Percentiles rank a stretch among this genome's conserved stretches.
These are phyloP conservation scores for Ailuropoda melanoleuca DNA, from an alignment of 2,113 vertebrate genomes.

Conservation along the genomic window DNA sequence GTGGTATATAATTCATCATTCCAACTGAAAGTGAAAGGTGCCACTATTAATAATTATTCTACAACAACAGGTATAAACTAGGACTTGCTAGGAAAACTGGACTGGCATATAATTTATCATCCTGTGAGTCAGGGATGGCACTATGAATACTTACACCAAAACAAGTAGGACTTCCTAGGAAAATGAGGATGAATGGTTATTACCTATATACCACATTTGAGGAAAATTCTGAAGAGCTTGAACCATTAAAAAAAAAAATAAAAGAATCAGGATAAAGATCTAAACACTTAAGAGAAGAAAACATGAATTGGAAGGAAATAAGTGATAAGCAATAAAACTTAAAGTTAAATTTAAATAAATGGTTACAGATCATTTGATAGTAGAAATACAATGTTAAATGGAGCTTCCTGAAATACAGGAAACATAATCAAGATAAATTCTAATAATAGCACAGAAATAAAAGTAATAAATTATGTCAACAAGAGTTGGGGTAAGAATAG, in stretches of 20 bases:
- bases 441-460: neutral
- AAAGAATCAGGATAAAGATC: neutral
- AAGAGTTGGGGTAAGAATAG: neutral
- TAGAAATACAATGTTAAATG: neutral
- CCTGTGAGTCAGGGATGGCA: neutral
- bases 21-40: neutral
- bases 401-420: neutral
- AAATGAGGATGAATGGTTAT: neutral
- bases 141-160: neutral
- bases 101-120: neutral
- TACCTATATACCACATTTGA: neutral
- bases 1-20: constrained; percentile 7
- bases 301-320: neutral
- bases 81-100: neutral
- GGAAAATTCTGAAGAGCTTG: neutral
- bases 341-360: neutral
- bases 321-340: neutral
- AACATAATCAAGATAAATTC: constrained; percentile 2
- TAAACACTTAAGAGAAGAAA: neutral
- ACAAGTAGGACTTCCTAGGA: neutral
- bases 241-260: neutral
- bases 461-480: neutral
- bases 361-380: neutral
- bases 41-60: constrained; percentile 1
- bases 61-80: neutral